Percentiles rank a stretch among this genome's conserved stretches.
These are phyloP conservation scores for Drosophila athabasca DNA, from an alignment of 1,140 invertebrate genomes.

Conservation along the genomic window DNA sequence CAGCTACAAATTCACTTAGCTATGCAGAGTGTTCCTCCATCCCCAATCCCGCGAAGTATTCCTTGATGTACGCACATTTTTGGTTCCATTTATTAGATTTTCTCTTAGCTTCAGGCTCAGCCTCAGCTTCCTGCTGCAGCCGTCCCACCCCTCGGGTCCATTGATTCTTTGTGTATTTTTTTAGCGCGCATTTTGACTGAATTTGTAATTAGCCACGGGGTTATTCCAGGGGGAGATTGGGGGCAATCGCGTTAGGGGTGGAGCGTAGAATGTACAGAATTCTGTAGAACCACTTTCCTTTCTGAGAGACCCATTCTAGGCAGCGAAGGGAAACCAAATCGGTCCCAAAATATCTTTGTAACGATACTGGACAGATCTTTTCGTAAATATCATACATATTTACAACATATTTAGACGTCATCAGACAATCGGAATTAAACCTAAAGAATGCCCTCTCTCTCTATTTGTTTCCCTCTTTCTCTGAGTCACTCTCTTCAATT, in stretches of 20 bases:
- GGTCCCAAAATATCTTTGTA: too few relatives aligned
- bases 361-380: too few relatives aligned
- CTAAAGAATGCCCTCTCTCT: too few relatives aligned
- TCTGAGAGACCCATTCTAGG: too few relatives aligned
- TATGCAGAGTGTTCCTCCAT: constrained; percentile 41
- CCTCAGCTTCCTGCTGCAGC: constrained; percentile 55
- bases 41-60: constrained; percentile 11
- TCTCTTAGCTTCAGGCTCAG: constrained; percentile 15
- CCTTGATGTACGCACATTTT: constrained; percentile 80
- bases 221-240: constrained; percentile 1
- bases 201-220: constrained; percentile 68
- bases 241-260: too few relatives aligned
- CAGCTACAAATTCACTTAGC: constrained; percentile 72
- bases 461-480: background rate
- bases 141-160: constrained; percentile 29
- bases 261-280: background rate
- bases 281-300: too few relatives aligned
- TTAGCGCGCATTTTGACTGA: constrained; percentile 55
- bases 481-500: background rate
- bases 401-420: too few relatives aligned
- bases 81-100: constrained; percentile 83
- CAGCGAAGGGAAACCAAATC: background rate
- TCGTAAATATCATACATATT: too few relatives aligned
- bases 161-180: constrained; percentile 60
- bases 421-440: background rate